Percentiles rank a stretch among this genome's conserved stretches.
Conservation (phyloP, 2,113 vertebrate species). For the Nothobranchius kuhntae region DNA sequence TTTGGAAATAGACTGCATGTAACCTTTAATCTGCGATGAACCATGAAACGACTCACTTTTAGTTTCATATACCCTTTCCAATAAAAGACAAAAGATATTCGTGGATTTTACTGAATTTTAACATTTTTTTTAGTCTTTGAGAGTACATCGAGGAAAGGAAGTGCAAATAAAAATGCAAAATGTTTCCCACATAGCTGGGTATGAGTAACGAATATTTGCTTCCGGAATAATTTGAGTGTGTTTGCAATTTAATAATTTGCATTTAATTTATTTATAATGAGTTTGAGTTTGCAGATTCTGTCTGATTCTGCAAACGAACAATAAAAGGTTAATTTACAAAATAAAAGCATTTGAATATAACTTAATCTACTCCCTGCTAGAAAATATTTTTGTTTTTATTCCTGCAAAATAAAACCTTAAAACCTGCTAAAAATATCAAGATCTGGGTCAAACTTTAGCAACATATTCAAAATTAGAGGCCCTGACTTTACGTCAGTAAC, state of each 20-base stretch:
- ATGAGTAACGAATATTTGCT: not conserved
- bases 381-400: too few species aligned
- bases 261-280: not conserved
- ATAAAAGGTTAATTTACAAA: too few species aligned
- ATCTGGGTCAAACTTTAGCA: too few species aligned
- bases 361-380: too few species aligned
- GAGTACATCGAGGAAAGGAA: too few species aligned
- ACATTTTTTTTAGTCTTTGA: not conserved
- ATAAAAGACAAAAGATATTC: conserved; percentile 76
- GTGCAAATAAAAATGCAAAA: not conserved
- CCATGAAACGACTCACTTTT: conserved; percentile 75
- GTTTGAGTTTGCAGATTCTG: not conserved
- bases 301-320: too few species aligned
- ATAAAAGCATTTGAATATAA: too few species aligned
- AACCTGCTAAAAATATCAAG: too few species aligned
- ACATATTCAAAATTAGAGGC: too few species aligned
- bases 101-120: conserved; percentile 48
- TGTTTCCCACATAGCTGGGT: not conserved
- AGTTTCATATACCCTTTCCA: conserved; percentile 85
- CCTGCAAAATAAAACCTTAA: too few species aligned
- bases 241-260: too few species aligned
- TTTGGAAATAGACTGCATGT: conserved; percentile 82
- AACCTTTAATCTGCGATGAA: conserved; percentile 78
- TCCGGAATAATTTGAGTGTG: not conserved
- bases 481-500: too few species aligned